Conservation (phyloP, 23 tunicate genomes). For the Clavelina lepadiformis region DNA sequence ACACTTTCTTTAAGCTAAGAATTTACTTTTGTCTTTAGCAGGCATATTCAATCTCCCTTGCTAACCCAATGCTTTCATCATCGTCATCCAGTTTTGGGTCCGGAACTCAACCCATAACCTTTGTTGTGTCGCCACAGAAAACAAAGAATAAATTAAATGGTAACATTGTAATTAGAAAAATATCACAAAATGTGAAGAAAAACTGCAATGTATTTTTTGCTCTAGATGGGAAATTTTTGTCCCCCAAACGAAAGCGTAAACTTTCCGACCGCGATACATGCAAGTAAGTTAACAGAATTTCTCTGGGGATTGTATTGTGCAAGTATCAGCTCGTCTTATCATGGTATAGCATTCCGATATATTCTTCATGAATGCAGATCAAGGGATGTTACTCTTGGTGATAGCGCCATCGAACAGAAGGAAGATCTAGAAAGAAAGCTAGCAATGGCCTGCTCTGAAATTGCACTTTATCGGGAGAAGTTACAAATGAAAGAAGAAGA, state of each 20-base stretch:
- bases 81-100: not conserved
- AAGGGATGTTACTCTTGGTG: not conserved
- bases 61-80: not conserved
- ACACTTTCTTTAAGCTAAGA: not conserved
- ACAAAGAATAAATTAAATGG: not conserved
- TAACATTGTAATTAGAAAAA: too few relatives aligned
- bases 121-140: not conserved
- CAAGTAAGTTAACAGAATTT: too few relatives aligned
- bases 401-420: not conserved
- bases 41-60: not conserved
- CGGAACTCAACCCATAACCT: not conserved
- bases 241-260: too few relatives aligned
- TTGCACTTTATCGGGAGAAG: constrained; percentile 25
- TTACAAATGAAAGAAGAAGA: constrained; percentile 35
- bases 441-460: constrained; percentile 23
- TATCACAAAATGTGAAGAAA: too few relatives aligned
- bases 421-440: constrained; percentile 17
- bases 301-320: not conserved
- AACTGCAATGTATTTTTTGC: too few relatives aligned
- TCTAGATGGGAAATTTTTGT: too few relatives aligned
- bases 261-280: too few relatives aligned
- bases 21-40: not conserved
- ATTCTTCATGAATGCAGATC: too few relatives aligned
- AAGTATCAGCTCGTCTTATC: not conserved
- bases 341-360: too few relatives aligned